Base-by-base conservation (phyloP, 1,140 invertebrate genomes). In the Drosophila mauritiana region DNA sequence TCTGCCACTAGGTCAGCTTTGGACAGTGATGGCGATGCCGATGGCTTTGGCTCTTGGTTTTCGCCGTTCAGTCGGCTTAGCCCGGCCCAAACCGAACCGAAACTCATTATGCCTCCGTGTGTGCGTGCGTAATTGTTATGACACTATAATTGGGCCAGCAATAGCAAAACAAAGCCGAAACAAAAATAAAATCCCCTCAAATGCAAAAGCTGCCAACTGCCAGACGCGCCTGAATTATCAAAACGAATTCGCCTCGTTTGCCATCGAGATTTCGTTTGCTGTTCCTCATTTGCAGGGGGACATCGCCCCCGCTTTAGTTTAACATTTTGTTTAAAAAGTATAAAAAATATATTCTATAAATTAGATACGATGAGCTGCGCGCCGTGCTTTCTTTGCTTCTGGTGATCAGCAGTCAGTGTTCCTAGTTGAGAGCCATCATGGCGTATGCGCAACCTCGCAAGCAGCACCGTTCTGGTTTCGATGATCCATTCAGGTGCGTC, bases 111-210 rank as follows among this genome's bases (percentile, higher is more conserved):
- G 53, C 36, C 36, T 57, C 40, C 25, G 53, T 43, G 61, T 55
- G 56, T 72, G 68, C 54, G 70, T 63, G 62, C 55, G 72, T 67
- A 88, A 86, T 88, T 83, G 83, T 86, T 86, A 86, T 88, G 75
- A 82, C 83, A 86, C 72, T 73, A 69, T 79, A 86, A 86, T 86
- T 86, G 79, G 83, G 79, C 34, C 79, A 83, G 56, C 52, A 48
- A 36, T 52, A 72, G 62, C 42, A 59, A 76, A 55, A 55, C 27
- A 51, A 59, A 53, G 15, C 48, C 48, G 17, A 77, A 68, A 59
- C 12, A 42, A 48, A 73, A 62, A 61, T 36, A 49, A 73, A 72
- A 59, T 36, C 64, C 57, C 45, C 31, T 12, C 6, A 25, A 20
- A 45, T 42, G 31, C 7, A 45, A 48, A 43, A 58, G 34, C 59